Evolutionary conservation across 2,888 invertebrate species (phyloP).

Genomic region (Colostygia pectinataria): DNA sequence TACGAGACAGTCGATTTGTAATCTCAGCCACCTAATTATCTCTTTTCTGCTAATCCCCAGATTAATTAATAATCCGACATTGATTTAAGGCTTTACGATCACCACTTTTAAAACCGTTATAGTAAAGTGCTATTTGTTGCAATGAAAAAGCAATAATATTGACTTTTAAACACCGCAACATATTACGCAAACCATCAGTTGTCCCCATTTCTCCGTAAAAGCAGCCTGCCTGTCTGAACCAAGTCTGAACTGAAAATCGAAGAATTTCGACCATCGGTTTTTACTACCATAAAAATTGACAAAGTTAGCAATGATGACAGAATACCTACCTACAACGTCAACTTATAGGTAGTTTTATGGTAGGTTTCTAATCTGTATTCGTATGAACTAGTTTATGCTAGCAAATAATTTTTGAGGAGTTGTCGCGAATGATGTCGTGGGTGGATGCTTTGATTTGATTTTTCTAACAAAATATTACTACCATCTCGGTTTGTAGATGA

Average conservation of each 20-base stretch:
- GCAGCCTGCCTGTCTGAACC: slow-evolving; percentile 4
- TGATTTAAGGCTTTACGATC: slow-evolving; percentile 17
- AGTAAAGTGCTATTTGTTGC: slow-evolving; percentile 29
- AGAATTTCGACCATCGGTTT: slow-evolving; percentile 28
- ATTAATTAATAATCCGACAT: slow-evolving; percentile 5
- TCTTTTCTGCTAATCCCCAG: slow-evolving; percentile 2
- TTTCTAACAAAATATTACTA: background rate
- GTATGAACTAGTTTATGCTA: slow-evolving; percentile 29
- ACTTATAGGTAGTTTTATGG: slow-evolving; percentile 25
- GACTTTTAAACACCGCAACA: slow-evolving; percentile 16
- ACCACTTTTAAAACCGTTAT: slow-evolving; percentile 33
- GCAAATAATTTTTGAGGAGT: slow-evolving; percentile 9
- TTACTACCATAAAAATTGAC: slow-evolving; percentile 27
- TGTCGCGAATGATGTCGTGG: background rate
- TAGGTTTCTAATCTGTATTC: slow-evolving; percentile 29
- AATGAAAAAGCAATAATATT: slow-evolving; percentile 22
- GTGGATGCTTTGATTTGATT: slow-evolving; percentile 1
- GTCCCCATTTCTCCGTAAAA: slow-evolving; percentile 31
- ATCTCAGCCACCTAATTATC: background rate
- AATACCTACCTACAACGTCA: slow-evolving; percentile 25
- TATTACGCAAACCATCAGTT: slow-evolving; percentile 13
- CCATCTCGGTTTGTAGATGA: background rate
- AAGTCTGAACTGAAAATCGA: slow-evolving; percentile 28
- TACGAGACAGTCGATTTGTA: background rate
- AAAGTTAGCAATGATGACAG: slow-evolving; percentile 31